Evolutionary conservation across 2,113 vertebrate species (phyloP).

Genomic region (Phalacrocorax brasilianus): DNA sequence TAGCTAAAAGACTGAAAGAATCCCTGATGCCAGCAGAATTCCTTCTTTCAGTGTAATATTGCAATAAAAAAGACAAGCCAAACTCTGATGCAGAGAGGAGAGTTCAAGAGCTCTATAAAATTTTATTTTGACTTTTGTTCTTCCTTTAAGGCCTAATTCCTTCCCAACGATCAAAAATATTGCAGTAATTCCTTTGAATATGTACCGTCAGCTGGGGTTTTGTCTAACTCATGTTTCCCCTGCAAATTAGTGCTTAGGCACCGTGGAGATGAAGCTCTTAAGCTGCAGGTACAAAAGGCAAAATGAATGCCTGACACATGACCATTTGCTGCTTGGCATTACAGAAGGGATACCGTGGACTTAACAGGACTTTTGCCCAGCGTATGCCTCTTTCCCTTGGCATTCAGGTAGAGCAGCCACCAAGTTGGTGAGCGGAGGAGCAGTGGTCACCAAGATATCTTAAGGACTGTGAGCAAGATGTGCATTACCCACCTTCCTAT

Average conservation of each 20-base stretch:
- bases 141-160: background rate
- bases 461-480: background rate
- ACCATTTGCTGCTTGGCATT: background rate
- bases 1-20: conserved; percentile 25
- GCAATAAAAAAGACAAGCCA: conserved; percentile 16
- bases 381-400: background rate
- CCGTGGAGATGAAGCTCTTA: background rate
- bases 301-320: background rate
- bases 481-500: background rate
- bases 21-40: conserved; percentile 47
- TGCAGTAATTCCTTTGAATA: background rate
- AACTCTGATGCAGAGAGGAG: background rate
- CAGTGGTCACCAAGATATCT: background rate
- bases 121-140: background rate
- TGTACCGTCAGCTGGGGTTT: background rate
- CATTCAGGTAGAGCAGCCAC: background rate
- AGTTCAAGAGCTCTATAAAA: conserved; percentile 1
- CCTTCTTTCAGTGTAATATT: conserved; percentile 1
- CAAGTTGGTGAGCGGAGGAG: background rate
- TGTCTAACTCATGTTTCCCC: background rate
- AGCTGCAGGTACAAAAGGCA: background rate
- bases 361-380: background rate
- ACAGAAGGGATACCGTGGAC: background rate
- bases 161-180: background rate
- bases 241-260: background rate